Conservation (phyloP, 2,888 invertebrate genomes). For the Leptarthrus brevirostris region DNA sequence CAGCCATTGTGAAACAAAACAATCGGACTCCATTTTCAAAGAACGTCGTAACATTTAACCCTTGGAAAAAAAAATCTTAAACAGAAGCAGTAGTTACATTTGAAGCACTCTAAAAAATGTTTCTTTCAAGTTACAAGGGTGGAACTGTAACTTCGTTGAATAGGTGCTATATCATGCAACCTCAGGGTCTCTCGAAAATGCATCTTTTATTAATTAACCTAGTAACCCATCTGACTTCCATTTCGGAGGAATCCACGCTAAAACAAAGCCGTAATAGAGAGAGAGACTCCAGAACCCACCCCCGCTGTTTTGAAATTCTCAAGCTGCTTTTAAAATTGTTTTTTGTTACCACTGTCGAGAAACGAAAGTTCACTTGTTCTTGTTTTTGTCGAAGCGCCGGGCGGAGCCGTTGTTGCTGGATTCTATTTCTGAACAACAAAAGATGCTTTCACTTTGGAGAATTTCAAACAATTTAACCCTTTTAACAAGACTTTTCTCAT, state of each 20-base stretch:
- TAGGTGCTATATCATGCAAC: conserved; percentile 7
- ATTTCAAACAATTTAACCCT: conserved; percentile 45
- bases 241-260: conserved; percentile 3
- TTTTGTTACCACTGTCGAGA: conserved; percentile 13
- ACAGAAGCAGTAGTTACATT: too few relatives aligned
- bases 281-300: conserved; percentile 1
- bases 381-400: conserved; percentile 22
- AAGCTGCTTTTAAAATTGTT: conserved; percentile 24
- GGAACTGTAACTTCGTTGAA: too few relatives aligned
- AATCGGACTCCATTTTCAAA: too few relatives aligned
- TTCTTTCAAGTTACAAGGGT: too few relatives aligned
- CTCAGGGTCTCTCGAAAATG: not conserved
- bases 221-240: conserved; percentile 28
- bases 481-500: conserved; percentile 44
- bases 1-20: too few relatives aligned
- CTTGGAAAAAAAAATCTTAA: too few relatives aligned
- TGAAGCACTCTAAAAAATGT: too few relatives aligned
- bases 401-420: not conserved
- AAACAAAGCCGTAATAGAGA: conserved; percentile 19
- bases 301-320: conserved; percentile 2
- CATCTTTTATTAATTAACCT: conserved; percentile 19
- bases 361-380: conserved; percentile 35
- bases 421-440: conserved; percentile 41
- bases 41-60: too few relatives aligned
- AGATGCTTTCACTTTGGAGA: conserved; percentile 42